These are phyloP conservation scores for Cosmia trapezina DNA, from an alignment of 2,888 invertebrate species.

Conservation along the genomic window DNA sequence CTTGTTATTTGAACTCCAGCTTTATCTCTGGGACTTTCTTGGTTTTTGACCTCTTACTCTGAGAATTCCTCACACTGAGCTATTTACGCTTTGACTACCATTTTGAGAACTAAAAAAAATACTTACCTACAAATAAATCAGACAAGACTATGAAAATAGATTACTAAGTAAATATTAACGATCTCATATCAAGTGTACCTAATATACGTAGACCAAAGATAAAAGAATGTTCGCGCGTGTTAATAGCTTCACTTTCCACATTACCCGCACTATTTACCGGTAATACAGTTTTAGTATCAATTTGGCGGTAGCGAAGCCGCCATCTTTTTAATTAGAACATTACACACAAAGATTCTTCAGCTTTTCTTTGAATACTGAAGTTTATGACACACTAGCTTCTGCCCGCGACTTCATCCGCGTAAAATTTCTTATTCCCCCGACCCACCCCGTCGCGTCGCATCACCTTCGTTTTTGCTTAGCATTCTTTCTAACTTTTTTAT, in stretches of 20 bases:
- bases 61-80: not conserved
- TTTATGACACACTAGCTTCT: constrained; percentile 14
- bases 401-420: no score
- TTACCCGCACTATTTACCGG: constrained; percentile 30
- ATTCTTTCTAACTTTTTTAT: no score
- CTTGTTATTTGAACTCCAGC: constrained; percentile 5
- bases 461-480: no score
- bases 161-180: constrained; percentile 24
- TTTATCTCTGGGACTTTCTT: constrained; percentile 3
- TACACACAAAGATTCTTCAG: constrained; percentile 13
- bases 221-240: constrained; percentile 32
- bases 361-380: constrained; percentile 30
- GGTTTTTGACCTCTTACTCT: not conserved
- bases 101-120: not conserved
- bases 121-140: not conserved
- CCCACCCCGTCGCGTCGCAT: no score
- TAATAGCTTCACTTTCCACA: constrained; percentile 36
- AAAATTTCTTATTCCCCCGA: no score
- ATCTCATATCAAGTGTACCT: not conserved
- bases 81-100: not conserved
- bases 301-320: constrained; percentile 29
- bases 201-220: constrained; percentile 4
- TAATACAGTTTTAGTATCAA: constrained; percentile 52
- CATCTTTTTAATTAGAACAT: constrained; percentile 36
- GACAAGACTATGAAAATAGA: not conserved